Percentiles rank a stretch among this genome's conserved stretches.
These are phyloP conservation scores for Drosophila mimetica DNA, from an alignment of 2,888 invertebrate genomes.

Conservation along the genomic window DNA sequence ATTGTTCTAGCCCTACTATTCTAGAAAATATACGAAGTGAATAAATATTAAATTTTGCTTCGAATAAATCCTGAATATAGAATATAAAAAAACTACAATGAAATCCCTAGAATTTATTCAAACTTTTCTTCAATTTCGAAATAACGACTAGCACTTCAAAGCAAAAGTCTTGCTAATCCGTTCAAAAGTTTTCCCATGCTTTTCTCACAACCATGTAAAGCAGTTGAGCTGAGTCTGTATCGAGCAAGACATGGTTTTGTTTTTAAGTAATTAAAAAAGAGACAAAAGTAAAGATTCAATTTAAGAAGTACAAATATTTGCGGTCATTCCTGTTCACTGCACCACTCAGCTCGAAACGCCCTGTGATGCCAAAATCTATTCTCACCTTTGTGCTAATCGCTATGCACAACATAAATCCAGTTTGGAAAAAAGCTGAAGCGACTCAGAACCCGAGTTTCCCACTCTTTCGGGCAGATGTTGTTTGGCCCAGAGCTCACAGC, in stretches of 20 bases:
- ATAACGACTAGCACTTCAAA: not conserved
- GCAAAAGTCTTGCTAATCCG: constrained; percentile 7
- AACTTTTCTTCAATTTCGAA: too few species aligned
- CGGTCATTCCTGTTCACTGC: constrained; percentile 53
- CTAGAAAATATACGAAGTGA: too few species aligned
- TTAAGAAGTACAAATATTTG: constrained; percentile 68
- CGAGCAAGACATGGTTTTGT: constrained; percentile 14
- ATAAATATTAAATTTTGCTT: too few species aligned
- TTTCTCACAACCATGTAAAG: not conserved
- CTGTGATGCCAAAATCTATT: constrained; percentile 30
- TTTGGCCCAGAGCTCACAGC: constrained; percentile 5
- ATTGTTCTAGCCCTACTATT: too few species aligned
- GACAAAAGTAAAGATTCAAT: constrained; percentile 35
- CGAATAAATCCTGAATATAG: too few species aligned
- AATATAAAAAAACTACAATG: not conserved
- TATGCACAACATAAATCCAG: constrained; percentile 59
- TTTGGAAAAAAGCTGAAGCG: constrained; percentile 46
- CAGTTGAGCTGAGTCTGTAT: constrained; percentile 4
- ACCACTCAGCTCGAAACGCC: constrained; percentile 30
- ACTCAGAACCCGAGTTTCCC: constrained; percentile 15
- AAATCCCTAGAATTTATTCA: not conserved
- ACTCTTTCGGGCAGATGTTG: constrained; percentile 47
- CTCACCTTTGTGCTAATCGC: constrained; percentile 60
- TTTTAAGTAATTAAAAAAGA: constrained; percentile 70
- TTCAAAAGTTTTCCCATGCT: constrained; percentile 3